Conservation (phyloP, 1,140 invertebrate genomes). For the Goniozus legneri region DNA sequence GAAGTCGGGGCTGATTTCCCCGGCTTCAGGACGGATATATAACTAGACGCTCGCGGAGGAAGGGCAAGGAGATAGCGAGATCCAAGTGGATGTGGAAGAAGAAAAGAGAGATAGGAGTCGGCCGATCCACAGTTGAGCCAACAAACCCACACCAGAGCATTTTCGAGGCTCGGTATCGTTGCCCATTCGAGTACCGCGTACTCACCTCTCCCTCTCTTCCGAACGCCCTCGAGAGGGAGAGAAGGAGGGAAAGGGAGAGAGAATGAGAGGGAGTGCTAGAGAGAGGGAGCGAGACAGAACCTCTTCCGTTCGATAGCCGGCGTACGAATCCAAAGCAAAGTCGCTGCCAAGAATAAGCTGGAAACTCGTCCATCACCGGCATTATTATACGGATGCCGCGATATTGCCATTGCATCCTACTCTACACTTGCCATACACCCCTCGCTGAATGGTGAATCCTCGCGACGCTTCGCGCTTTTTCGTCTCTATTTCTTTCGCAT, state of each 20-base stretch:
- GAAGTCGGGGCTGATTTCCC: slow-evolving; percentile 20
- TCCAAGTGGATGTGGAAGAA: background rate
- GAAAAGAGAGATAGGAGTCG: background rate
- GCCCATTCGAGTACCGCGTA: slow-evolving; percentile 23
- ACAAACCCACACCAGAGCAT: slow-evolving; percentile 28
- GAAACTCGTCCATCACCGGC: slow-evolving; percentile 42
- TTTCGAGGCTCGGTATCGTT: slow-evolving; percentile 16
- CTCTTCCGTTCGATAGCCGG: slow-evolving; percentile 18
- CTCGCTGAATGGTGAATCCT: background rate
- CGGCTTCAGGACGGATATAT: slow-evolving; percentile 32
- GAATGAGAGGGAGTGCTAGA: background rate
- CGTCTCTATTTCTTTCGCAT: background rate
- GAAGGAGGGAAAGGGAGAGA: background rate
- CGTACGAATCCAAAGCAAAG: slow-evolving; percentile 7
- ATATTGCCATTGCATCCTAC: slow-evolving; percentile 33
- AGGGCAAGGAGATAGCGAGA: background rate
- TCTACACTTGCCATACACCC: slow-evolving; percentile 16
- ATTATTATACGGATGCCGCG: slow-evolving; percentile 47
- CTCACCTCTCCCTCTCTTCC: background rate
- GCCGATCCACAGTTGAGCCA: slow-evolving; percentile 22
- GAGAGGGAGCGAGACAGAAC: background rate
- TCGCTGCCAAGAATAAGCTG: slow-evolving; percentile 47
- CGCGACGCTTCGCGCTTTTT: background rate
- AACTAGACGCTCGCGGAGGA: slow-evolving; percentile 3
- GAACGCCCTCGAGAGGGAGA: background rate